phyloP scores from a whole-genome alignment of 2,797 vertebrate genomes.

The Pseudochaenichthys georgianus region DNA sequence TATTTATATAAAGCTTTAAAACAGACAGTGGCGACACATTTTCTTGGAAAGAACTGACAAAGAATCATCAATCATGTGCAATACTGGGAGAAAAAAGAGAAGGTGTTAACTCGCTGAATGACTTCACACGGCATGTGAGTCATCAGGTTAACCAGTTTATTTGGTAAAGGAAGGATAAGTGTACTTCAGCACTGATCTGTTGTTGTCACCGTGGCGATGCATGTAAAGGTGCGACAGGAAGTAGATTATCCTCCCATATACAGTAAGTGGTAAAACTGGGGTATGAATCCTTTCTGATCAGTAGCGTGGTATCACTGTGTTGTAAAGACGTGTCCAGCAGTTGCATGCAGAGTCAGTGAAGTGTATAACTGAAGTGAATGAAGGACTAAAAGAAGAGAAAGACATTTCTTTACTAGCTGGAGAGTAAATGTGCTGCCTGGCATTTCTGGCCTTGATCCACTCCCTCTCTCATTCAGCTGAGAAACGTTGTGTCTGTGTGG shows the following conservation, averaged over 20 bases:
- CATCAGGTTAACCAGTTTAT: slow-evolving; percentile 1
- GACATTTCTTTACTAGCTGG: not conserved
- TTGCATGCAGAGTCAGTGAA: not conserved
- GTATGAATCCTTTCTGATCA: not conserved
- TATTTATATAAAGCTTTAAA: too few species aligned
- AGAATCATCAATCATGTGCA: not conserved
- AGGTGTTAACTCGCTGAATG: not conserved
- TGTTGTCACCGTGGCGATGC: not conserved
- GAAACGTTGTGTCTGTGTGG: not conserved
- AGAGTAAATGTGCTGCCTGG: not conserved
- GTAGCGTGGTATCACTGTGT: not conserved
- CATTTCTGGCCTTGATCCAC: too few species aligned
- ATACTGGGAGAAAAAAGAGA: not conserved
- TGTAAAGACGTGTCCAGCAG: not conserved
- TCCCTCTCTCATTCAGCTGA: not conserved
- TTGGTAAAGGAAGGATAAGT: too few species aligned
- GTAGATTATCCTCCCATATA: not conserved
- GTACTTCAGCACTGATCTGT: not conserved
- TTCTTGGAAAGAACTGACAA: too few species aligned
- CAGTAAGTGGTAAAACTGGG: not conserved
- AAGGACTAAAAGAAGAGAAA: not conserved
- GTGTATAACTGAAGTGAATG: not conserved
- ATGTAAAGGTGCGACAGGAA: not conserved
- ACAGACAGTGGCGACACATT: too few species aligned
- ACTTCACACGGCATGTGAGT: not conserved